These are phyloP conservation scores for Artibeus lituratus DNA, from an alignment of 2,797 vertebrate species.

Conservation along the genomic window DNA sequence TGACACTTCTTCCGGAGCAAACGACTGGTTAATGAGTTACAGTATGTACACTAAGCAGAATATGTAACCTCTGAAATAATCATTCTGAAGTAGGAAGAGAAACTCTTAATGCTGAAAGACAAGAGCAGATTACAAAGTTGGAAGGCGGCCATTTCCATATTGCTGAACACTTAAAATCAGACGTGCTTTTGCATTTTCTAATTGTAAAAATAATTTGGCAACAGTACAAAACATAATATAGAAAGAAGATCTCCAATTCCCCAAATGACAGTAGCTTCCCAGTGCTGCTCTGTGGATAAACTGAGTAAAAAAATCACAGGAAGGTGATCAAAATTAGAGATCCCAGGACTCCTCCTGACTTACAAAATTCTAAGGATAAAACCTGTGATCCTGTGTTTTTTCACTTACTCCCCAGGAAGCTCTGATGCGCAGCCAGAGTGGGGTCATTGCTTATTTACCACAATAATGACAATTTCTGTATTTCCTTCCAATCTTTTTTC, in stretches of 20 bases:
- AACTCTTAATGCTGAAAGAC: constrained; percentile 4
- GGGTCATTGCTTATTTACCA: background rate
- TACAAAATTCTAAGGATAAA: background rate
- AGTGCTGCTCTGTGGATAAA: background rate
- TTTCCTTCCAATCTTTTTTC: background rate
- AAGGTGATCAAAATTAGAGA: background rate
- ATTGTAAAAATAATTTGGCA: constrained; percentile 63
- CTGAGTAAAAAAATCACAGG: background rate
- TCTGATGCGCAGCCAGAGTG: background rate
- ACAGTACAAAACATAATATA: background rate
- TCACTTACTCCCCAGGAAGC: background rate
- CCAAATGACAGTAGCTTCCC: background rate
- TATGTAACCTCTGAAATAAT: background rate
- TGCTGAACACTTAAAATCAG: constrained; percentile 42
- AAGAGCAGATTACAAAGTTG: constrained; percentile 44
- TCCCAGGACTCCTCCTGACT: background rate
- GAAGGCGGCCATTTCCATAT: constrained; percentile 44
- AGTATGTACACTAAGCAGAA: background rate
- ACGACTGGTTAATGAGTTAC: constrained; percentile 43
- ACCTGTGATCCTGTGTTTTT: background rate
- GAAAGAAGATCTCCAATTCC: background rate
- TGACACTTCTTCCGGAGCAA: constrained; percentile 31
- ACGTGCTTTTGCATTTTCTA: constrained; percentile 40
- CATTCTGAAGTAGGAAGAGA: background rate
- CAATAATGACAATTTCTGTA: background rate